Evolutionary conservation across 2,797 vertebrate genomes (phyloP).

Genomic region (Acrossocheilus wenchowensis): DNA sequence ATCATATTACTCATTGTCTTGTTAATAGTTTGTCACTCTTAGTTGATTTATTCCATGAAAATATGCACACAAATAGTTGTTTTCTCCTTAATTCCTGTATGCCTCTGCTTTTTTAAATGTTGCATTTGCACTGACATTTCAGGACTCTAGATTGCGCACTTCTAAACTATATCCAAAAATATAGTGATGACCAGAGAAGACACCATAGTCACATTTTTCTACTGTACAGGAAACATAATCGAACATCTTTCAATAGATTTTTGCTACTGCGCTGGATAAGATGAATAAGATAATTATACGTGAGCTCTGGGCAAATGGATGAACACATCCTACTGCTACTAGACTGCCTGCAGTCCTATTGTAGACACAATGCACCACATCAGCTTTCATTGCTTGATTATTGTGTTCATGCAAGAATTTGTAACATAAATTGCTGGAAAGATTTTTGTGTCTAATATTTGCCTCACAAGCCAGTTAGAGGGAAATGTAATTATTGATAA

Average conservation of each 20-base stretch:
- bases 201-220: constrained; percentile 9
- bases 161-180: background rate
- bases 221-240: constrained; percentile 19
- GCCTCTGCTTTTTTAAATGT: background rate
- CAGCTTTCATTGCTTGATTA: constrained; percentile 43
- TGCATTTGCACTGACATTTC: background rate
- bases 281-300: constrained; percentile 48
- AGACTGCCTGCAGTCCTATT: constrained; percentile 29
- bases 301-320: constrained; percentile 24
- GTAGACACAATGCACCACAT: constrained; percentile 19
- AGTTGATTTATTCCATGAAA: background rate
- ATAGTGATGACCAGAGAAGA: background rate
- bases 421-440: constrained; percentile 39
- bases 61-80: background rate
- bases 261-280: constrained; percentile 28
- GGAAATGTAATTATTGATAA: constrained; percentile 58
- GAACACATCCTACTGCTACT: constrained; percentile 12
- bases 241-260: constrained; percentile 17
- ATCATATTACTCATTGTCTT: too few species aligned
- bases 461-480: constrained; percentile 51
- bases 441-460: constrained; percentile 45
- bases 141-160: background rate
- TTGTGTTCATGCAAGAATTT: constrained; percentile 30
- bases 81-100: background rate
- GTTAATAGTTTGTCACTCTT: background rate